Conservation (phyloP, 2,888 invertebrate genomes). For the Penaeus monodon region DNA sequence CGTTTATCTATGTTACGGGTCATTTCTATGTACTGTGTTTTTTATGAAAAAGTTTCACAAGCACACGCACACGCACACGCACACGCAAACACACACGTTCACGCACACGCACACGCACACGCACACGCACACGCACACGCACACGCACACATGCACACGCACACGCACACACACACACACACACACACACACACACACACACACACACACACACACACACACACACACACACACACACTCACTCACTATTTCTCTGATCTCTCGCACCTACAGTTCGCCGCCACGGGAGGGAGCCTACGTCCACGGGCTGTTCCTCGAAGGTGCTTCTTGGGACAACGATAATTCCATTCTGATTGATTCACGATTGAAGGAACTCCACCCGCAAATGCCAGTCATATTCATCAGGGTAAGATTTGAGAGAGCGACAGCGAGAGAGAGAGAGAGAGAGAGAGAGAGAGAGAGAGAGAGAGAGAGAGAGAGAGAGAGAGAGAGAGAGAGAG, state of each 20-base stretch:
- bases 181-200: no score
- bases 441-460: background rate
- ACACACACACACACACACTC: background rate
- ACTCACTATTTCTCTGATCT: background rate
- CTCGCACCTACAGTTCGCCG: constrained; percentile 25
- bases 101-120: no score
- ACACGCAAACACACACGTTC: no score
- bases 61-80: background rate
- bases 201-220: no score
- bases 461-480: background rate
- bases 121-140: no score
- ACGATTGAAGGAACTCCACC: constrained; percentile 90
- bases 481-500: background rate
- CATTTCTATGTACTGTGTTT: no score
- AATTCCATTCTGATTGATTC: constrained; percentile 93
- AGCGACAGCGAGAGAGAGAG: background rate
- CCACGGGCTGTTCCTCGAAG: constrained; percentile 94
- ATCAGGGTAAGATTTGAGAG: constrained; percentile 77
- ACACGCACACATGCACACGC: no score
- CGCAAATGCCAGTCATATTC: constrained; percentile 94
- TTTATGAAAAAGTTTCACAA: no score
- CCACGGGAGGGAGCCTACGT: constrained; percentile 73
- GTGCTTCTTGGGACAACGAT: constrained; percentile 93
- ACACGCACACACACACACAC: no score
- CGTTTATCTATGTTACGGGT: background rate